Base-by-base conservation (phyloP, 2,888 invertebrate species). In the Matsumyia berberina region DNA sequence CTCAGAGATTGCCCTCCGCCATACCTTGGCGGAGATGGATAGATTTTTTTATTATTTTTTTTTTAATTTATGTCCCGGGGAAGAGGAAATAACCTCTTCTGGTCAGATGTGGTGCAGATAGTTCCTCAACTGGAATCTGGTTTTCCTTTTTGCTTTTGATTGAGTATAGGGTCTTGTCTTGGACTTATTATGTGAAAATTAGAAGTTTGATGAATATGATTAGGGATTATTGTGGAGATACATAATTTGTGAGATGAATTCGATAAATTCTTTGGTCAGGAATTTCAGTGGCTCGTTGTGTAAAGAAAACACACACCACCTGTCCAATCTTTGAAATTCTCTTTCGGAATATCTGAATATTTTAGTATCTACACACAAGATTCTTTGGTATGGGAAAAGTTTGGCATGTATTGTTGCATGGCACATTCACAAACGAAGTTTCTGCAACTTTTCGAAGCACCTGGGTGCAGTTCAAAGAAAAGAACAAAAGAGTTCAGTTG, bases 41-140 rank as follows among this genome's bases (percentile, higher is more conserved):
- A 19, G 37, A 17, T 31, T 51, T 67, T 58, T 37, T 6, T 8
- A 24, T 58, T 19, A 58, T 39, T 19, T 15, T 42, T 11, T 6
- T 57, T 55, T 72, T n/a, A 49, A 39, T 31, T 9, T 11, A 15
- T 11, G 15, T 19, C 15, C 7, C 8, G 33, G 6, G n/a, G 12
- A 64, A 39, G 64, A 70, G 72, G 79, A 79, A 57, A 58, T 64
- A 53, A 42, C 73, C 66, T 67, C 73, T 80, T 73, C 51, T 73
- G 66, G 53, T 73, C 66, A 66, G 11, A 11, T 51, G 7, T 33
- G 15, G 17, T 31, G 5, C 12, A 7, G 19, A 37, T 5, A 60
- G 19, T 53, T 60, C 29, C 29, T 46, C 12, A 19, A 31, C 24
- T 15, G n/a, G 24, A 72, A 58, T 58, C 57, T 42, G 46, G 64